Conservation (phyloP, 2,888 invertebrate species). For the Glaucopsyche alexis region DNA sequence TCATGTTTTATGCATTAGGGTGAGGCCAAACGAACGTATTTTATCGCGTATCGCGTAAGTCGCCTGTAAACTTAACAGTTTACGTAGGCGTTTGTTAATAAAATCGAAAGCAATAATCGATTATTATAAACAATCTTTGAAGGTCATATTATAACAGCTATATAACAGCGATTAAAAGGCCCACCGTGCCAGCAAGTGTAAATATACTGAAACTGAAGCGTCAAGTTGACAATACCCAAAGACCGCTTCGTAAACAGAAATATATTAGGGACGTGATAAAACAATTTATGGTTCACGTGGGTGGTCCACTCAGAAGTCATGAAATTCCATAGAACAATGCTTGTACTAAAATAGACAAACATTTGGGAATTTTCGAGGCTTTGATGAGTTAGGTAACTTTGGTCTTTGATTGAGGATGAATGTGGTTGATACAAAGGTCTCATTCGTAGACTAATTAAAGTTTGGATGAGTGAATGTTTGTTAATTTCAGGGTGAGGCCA, state of each 20-base stretch:
- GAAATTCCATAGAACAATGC: slow-evolving; percentile 24
- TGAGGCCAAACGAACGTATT: too few relatives aligned
- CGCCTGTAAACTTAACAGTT: background rate
- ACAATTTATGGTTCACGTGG: background rate
- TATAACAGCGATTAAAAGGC: slow-evolving; percentile 1
- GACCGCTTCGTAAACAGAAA: slow-evolving; percentile 15
- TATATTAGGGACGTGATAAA: slow-evolving; percentile 10
- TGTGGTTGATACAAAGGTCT: slow-evolving; percentile 41
- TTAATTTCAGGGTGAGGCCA: background rate
- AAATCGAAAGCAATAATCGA: background rate
- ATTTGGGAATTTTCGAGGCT: background rate
- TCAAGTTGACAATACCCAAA: slow-evolving; percentile 3
- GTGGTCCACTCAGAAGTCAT: slow-evolving; percentile 19
- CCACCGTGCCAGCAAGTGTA: background rate
- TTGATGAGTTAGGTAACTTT: background rate
- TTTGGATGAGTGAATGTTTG: background rate
- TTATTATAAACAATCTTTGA: slow-evolving; percentile 17
- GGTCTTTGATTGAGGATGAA: slow-evolving; percentile 23
- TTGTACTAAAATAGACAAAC: slow-evolving; percentile 21
- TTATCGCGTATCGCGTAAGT: too few relatives aligned
- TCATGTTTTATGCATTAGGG: too few relatives aligned
- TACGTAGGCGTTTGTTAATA: background rate
- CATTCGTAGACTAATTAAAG: background rate
- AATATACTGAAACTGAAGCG: slow-evolving; percentile 16
- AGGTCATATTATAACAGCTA: background rate